Percentiles rank a stretch among this genome's conserved stretches.
These are phyloP conservation scores for Drosophila nikananu DNA, from an alignment of 1,140 invertebrate genomes.

Conservation along the genomic window DNA sequence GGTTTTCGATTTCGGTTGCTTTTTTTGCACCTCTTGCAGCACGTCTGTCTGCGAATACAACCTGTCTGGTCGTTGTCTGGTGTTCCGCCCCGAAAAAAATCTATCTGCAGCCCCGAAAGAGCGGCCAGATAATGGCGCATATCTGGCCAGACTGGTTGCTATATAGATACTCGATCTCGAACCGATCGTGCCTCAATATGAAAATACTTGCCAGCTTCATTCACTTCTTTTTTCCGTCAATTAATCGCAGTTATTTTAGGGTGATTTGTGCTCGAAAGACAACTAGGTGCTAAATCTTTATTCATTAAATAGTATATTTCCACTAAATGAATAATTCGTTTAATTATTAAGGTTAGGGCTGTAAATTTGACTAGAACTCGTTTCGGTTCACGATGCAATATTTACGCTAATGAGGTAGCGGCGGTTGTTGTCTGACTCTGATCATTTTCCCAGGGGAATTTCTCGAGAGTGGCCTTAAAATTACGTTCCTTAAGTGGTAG, in stretches of 20 bases:
- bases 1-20: constrained; percentile 33
- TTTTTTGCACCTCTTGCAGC: constrained; percentile 15
- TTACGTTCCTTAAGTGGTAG: constrained; percentile 41
- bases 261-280: constrained; percentile 54
- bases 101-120: constrained; percentile 17
- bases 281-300: constrained; percentile 68
- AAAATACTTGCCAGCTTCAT: constrained; percentile 36
- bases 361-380: constrained; percentile 71
- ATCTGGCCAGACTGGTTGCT: constrained; percentile 17
- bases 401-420: constrained; percentile 82
- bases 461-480: constrained; percentile 51
- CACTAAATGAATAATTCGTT: constrained; percentile 35
- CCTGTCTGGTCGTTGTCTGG: constrained; percentile 56
- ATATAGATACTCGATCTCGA: constrained; percentile 35
- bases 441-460: constrained; percentile 8
- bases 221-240: constrained; percentile 43
- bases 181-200: constrained; percentile 34
- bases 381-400: constrained; percentile 44
- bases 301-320: constrained; percentile 46
- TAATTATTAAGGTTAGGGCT: constrained; percentile 12
- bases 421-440: constrained; percentile 61
- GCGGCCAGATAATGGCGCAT: constrained; percentile 24
- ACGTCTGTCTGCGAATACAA: constrained; percentile 20
- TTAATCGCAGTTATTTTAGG: constrained; percentile 14
- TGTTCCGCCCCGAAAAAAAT: constrained; percentile 37